Percentiles rank a stretch among this genome's conserved stretches.
Conservation (phyloP, 2,113 vertebrate species). For the Galeopterus variegatus region DNA sequence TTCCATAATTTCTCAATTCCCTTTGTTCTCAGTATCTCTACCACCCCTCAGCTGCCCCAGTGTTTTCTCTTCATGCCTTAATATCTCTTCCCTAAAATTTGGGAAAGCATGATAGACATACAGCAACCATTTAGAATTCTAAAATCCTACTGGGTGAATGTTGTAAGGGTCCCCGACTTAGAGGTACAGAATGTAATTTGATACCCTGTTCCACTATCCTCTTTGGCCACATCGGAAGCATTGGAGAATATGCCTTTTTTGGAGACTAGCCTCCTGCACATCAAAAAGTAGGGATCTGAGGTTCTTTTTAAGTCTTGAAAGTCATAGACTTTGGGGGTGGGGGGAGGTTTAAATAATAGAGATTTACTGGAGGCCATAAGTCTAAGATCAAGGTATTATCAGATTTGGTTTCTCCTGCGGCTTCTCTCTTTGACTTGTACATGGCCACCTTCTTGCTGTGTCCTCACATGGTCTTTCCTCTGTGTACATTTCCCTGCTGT, state of each 20-base stretch:
- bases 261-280: not conserved
- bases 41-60: not conserved
- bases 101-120: not conserved
- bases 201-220: not conserved
- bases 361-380: not conserved
- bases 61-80: conserved; percentile 15
- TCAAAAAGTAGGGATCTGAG: not conserved
- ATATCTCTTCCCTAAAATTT: not conserved
- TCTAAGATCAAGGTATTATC: not conserved
- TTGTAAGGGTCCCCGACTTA: not conserved
- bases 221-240: not conserved
- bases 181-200: not conserved
- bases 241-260: not conserved
- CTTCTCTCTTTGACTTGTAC: not conserved
- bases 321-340: not conserved
- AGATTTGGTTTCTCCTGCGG: not conserved
- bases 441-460: not conserved
- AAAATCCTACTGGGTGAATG: not conserved
- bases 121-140: not conserved
- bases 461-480: not conserved
- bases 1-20: not conserved
- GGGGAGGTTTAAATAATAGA: not conserved
- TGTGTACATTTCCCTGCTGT: not conserved
- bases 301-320: not conserved
- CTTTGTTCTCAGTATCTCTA: not conserved